Evolutionary conservation across 2,888 invertebrate species (phyloP), one percentile per base, ranked within the genome.

Genomic region (Limnephilus marmoratus): DNA sequence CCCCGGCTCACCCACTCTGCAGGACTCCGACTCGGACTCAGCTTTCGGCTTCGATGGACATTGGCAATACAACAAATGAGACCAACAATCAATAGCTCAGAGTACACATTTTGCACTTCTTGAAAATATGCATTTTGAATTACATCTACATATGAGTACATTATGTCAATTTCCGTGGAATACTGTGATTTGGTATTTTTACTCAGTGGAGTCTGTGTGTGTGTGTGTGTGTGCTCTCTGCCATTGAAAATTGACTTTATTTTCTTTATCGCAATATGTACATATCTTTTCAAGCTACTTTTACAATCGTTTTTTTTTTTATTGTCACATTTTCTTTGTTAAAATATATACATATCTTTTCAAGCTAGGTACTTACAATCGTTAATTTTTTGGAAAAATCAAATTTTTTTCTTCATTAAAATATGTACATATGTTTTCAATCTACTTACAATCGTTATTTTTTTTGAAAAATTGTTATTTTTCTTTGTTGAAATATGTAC

Each of bases 1-100:
- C 95, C 11, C 95, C 95, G 91, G 95, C 95, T 37, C 95, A 95
- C 94, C 3, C 94, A 94, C 92, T 91, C 96, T 96, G 93, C 96
- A 96, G 29, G 98, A 98, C 94, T 98, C 98, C 0, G 98, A 99
- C 95, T 98, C 98, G 0, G 98, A 99, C 95, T 97, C 98, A 0
- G 98, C 98, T 0, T 98, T 98, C 94, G 98, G 98, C 0, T 99
- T 99, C 95, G 98, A 97, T 94, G 97, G 97, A 0, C 97, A 97
- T 92, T 98, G 98, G 98, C 97, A 96, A 82, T 93, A 89, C 68
- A 91, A 91, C 81, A 68, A 68, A 18, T 18, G 18, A 15, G 15
- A 53, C 18, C 18, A 53, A 53, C 0, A 24, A 68, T 18, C 53
- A 18, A 68, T 68, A 15, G 53, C 53, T 68, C 24, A 68, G 24